Conservation (phyloP, 2,888 invertebrate genomes). For the Noctua pronuba region DNA sequence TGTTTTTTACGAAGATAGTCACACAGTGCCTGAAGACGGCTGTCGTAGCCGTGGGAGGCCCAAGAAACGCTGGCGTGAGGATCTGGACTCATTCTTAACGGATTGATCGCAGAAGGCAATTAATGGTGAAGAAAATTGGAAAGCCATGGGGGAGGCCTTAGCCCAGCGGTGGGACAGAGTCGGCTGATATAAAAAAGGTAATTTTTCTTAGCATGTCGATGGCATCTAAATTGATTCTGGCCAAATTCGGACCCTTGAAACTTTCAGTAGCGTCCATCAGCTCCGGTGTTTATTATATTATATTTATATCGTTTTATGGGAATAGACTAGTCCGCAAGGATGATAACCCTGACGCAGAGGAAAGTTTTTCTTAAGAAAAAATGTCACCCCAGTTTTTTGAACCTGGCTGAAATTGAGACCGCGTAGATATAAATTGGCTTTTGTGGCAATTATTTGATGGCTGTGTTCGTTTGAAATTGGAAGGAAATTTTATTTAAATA, state of each 20-base stretch:
- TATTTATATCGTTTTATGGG: not conserved
- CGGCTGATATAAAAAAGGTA: too few species aligned
- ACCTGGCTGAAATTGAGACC: constrained; percentile 23
- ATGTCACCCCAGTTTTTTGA: constrained; percentile 1
- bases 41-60: too few species aligned
- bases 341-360: not conserved
- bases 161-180: too few species aligned
- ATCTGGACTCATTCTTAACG: too few species aligned
- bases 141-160: too few species aligned
- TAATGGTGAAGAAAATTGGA: too few species aligned
- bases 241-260: not conserved
- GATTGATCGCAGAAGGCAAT: too few species aligned
- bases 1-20: too few species aligned
- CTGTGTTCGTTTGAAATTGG: constrained; percentile 19
- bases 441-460: constrained; percentile 29
- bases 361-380: constrained; percentile 8
- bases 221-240: too few species aligned
- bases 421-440: constrained; percentile 31
- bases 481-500: constrained; percentile 1
- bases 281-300: not conserved
- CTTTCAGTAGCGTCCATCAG: not conserved
- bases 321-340: not conserved
- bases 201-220: not conserved
- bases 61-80: too few species aligned
- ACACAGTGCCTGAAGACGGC: too few species aligned